These are phyloP conservation scores for Rhagonycha lutea DNA, from an alignment of 2,888 invertebrate genomes.

Conservation along the genomic window DNA sequence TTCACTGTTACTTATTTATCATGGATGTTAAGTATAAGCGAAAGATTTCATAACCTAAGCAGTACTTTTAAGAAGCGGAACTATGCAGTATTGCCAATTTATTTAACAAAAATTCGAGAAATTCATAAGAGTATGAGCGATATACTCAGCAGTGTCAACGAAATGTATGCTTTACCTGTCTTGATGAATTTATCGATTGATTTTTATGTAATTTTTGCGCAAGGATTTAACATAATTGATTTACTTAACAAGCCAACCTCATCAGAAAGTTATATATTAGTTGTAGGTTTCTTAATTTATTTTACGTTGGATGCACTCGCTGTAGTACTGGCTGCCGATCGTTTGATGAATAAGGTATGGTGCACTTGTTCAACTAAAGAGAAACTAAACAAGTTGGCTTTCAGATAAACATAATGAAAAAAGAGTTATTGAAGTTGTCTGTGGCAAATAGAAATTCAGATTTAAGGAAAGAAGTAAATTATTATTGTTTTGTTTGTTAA, in stretches of 20 bases:
- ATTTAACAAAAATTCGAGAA: not conserved
- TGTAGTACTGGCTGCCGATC: too few species aligned
- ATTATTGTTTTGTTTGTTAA: too few species aligned
- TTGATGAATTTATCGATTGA: not conserved
- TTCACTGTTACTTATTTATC: not conserved
- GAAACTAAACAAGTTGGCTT: not conserved
- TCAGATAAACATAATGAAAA: not conserved
- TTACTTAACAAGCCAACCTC: too few species aligned
- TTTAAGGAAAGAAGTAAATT: not conserved
- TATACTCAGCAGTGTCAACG: not conserved
- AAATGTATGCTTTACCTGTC: not conserved
- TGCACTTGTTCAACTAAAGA: not conserved
- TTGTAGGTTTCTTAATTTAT: too few species aligned
- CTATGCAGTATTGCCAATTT: not conserved
- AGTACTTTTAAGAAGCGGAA: not conserved
- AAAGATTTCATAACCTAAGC: not conserved
- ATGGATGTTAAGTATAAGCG: not conserved
- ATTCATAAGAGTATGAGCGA: not conserved
- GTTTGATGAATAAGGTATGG: too few species aligned
- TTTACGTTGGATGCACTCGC: too few species aligned
- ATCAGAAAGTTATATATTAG: not conserved
- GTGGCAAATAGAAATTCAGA: not conserved
- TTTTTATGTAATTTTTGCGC: not conserved
- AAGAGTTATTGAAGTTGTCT: not conserved
- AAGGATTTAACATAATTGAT: not conserved